Evolutionary conservation across 2,888 invertebrate species (phyloP), one percentile per base, ranked within the genome.

Genomic region (Gibbula magus): DNA sequence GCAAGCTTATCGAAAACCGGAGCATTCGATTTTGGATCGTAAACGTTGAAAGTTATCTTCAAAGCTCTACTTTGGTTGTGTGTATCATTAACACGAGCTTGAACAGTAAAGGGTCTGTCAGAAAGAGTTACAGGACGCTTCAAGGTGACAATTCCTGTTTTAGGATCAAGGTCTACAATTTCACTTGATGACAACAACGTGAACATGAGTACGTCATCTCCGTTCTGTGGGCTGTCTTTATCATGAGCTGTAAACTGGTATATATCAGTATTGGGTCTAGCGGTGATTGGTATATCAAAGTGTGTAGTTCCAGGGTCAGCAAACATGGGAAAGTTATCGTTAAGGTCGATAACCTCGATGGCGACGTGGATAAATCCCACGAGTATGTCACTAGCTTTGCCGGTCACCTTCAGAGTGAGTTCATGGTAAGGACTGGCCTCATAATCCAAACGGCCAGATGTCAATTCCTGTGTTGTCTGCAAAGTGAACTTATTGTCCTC

Each of bases 241-340:
- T 70, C 70, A 8, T n/a, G n/a, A n/a, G 70, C 70, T 10, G 20
- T 20, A 20, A 70, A 70, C 70, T 70, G 70, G 20, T 70, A 70
- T 2, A 70, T 35, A 0, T 1, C 3, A 39, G n/a, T 10, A n/a
- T 35, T 20, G 18, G 70, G 18, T 39, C 7, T 20, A 18, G 70
- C 70, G 16, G 70, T 70, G 70, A 16, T n/a, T 20, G 70, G 70
- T 16, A 70, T 70, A 35, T 70, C 35, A 20, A 70, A 35, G 1
- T 29, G 16, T 0, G 39, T n/a, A 35, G 35, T 13, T 18, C 35
- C 35, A 39, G 32, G 20, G 25, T 10, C 0, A n/a, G 35, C 16
- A 20, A 70, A 70, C 20, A 20, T n/a, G 1, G 70, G 70, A 18
- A 2, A 1, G n/a, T 70, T 70, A 35, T 70, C 70, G 35, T 70